Evolutionary conservation across 2,888 invertebrate genomes (phyloP), one percentile per base, ranked within the genome.

Genomic region (Drosophila cognata): DNA sequence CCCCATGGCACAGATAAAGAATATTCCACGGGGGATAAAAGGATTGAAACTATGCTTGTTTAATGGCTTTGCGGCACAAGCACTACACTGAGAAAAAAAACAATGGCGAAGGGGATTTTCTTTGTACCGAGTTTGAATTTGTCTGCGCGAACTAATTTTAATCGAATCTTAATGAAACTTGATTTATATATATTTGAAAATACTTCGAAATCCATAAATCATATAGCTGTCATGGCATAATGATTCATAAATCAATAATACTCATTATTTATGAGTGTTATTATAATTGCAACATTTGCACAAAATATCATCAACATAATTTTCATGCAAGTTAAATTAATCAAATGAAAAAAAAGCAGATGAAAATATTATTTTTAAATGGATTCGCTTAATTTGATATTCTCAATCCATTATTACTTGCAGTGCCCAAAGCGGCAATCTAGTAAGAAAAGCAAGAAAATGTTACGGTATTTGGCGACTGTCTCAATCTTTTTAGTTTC

Each of bases 1-100:
- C 52, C 36, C 16, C 55, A 8, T 38, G 28, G 4, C n/a, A 25
- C 71, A 78, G 63, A 79, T 70, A 63, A 60, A 25, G 35, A 28
- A 11, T n/a, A 7, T 46, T 46, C 50, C 16, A 28, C 5, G 28
- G 18, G n/a, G 38, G 8, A 38, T 29, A 38, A 56, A 29, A 18
- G 13, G n/a, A 28, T 29, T 56, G 56, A 13, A n/a, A 38, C 56
- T n/a, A 38, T 13, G n/a, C 5, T 38, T 38, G n/a, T 56, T 28
- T 56, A 28, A 28, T n/a, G 55, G 28, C 25, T 38, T 55, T 55
- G 36, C 11, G 5, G 46, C 25, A 8, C 16, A 16, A 25, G 35
- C 21, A 52, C 2, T 36, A 25, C 25, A 55, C 53, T 25, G 35
- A 18, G 10, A 33, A 4, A 33, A 10, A 31, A 25, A 25, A 25